Evolutionary conservation across 2,888 invertebrate species (phyloP).

Genomic region (Saturnia japonica): DNA sequence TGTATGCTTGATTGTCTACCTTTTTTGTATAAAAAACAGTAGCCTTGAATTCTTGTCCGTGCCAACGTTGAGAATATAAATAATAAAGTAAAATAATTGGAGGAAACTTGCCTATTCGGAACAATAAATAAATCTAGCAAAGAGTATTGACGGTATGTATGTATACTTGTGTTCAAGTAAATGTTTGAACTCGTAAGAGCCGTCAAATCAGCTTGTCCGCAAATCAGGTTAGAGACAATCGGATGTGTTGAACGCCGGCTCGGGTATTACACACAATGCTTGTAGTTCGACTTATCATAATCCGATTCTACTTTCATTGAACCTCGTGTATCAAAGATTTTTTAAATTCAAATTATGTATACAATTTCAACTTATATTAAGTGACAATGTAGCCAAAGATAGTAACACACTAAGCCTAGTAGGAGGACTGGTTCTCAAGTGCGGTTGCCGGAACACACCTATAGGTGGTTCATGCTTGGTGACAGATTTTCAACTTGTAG

Average conservation of each 20-base stretch:
- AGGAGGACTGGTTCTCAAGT: no score
- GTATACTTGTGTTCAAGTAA: background rate
- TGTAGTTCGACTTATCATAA: slow-evolving; percentile 27
- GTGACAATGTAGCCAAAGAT: no score
- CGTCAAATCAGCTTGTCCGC: slow-evolving; percentile 26
- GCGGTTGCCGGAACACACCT: no score
- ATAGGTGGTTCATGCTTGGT: no score
- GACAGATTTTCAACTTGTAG: no score
- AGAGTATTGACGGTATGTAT: background rate
- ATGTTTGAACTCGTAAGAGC: slow-evolving; percentile 15
- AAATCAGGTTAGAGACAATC: slow-evolving; percentile 33
- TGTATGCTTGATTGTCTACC: no score
- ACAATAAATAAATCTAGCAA: background rate
- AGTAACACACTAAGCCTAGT: no score
- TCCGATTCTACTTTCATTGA: slow-evolving; percentile 26
- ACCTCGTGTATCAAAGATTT: no score
- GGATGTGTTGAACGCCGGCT: slow-evolving; percentile 23
- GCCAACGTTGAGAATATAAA: no score
- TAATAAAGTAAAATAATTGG: background rate
- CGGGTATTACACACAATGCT: slow-evolving; percentile 32
- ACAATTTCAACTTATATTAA: no score
- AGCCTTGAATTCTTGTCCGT: background rate
- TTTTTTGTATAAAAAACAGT: no score
- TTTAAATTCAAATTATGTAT: no score
- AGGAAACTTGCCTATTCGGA: background rate